Evolutionary conservation across 2,113 vertebrate species (phyloP).

Genomic region (Triplophysa dalaica): DNA sequence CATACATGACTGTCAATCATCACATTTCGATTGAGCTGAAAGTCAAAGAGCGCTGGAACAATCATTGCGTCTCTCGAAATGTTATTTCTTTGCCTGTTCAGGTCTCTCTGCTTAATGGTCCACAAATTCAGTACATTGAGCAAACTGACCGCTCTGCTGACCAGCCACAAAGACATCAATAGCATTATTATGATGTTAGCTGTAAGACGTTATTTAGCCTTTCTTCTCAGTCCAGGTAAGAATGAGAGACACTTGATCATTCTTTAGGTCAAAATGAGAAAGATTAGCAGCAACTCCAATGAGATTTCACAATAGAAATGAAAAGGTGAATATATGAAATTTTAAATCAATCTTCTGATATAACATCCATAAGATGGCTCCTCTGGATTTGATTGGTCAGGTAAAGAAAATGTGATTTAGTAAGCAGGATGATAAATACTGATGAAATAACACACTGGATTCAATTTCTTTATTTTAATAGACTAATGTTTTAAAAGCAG

Average conservation of each 20-base stretch:
- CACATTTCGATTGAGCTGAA: not conserved
- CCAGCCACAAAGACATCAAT: slow-evolving; percentile 25
- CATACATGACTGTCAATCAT: not conserved
- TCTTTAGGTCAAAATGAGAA: slow-evolving; percentile 29
- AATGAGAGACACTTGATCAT: slow-evolving; percentile 16
- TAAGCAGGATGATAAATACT: not conserved
- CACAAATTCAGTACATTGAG: slow-evolving; percentile 44
- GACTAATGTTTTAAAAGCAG: too few species aligned
- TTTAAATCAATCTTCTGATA: not conserved
- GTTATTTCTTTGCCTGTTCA: slow-evolving; percentile 24
- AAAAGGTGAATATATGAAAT: not conserved
- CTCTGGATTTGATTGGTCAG: too few species aligned
- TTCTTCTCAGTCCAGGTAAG: slow-evolving; percentile 22
- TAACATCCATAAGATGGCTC: not conserved
- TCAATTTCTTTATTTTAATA: not conserved
- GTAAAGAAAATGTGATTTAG: not conserved
- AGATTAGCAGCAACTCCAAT: slow-evolving; percentile 32
- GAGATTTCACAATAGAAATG: slow-evolving; percentile 1
- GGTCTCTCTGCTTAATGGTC: slow-evolving; percentile 47
- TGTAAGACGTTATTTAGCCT: slow-evolving; percentile 26
- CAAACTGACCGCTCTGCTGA: slow-evolving; percentile 40
- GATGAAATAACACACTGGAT: not conserved
- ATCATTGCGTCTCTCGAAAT: slow-evolving; percentile 33
- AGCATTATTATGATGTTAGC: slow-evolving; percentile 30
- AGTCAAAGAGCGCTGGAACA: slow-evolving; percentile 29